Base-by-base conservation (phyloP, 2,888 invertebrate genomes). In the Euplagia quadripunctaria region DNA sequence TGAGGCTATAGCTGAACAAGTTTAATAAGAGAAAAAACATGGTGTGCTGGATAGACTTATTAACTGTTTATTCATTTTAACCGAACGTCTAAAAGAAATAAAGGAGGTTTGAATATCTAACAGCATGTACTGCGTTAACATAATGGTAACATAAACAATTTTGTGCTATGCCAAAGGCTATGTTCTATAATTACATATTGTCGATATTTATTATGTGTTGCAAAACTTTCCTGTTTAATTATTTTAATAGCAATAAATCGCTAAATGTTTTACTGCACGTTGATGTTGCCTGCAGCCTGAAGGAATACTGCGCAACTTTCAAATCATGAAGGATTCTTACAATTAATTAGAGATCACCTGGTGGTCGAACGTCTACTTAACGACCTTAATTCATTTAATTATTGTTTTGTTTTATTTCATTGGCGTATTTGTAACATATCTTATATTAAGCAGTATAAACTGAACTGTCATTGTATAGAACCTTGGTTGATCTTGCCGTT, bases 241-340 rank as follows among this genome's bases (percentile, higher is more conserved):
- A 49, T 71, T 58, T 67, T 41, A 8, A 71, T 41, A 41, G 61
- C 71, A 49, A 71, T 66, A 66, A 71, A 67, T 61, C 41, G 64
- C 11, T 64, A 64, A 16, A 42, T 58, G 12, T 63, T 70, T 63
- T 31, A 31, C 69, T 68, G 2, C 8, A 31, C 49, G 63, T 17
- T 31, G 16, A 17, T 17, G 31, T 67, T 49, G 67, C 67, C 68
- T 68, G 42, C n/a, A 68, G 42, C 52, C 20, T 20, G 68, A 51
- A 52, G 14, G 42, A n/a, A 42, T 43, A 16, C n/a, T 55, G 41
- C 55, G 3, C 42, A 43, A 6, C 42, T 55, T 66, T 66, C n/a
- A n/a, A 43, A n/a, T n/a, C 17, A 42, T 11, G 41, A 61, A 61
- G 61, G 12, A 31, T 63, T 61, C 7, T 5, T 63, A 16, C 14